Percentiles rank a stretch among this genome's conserved stretches.
Evolutionary conservation across 2,113 vertebrate genomes (phyloP).

Genomic region (Choloepus hoffmanni): DNA sequence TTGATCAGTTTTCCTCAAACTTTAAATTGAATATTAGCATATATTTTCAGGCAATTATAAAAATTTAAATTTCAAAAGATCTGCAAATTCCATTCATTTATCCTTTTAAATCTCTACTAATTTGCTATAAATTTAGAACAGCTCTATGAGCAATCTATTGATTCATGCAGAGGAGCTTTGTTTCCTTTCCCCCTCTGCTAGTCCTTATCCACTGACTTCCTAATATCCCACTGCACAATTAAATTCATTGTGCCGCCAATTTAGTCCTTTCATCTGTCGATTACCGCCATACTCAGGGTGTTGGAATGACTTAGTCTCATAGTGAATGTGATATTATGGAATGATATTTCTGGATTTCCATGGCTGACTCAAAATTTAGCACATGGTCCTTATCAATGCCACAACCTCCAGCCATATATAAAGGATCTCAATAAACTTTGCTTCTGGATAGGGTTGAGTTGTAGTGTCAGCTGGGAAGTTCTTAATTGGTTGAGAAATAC

Average conservation of each 20-base stretch:
- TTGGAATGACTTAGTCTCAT: not conserved
- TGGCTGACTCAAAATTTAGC: not conserved
- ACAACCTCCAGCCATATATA: not conserved
- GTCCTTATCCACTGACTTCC: not conserved
- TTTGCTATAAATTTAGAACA: constrained; percentile 5
- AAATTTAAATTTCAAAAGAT: constrained; percentile 13
- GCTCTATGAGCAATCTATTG: not conserved
- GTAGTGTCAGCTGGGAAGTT: not conserved
- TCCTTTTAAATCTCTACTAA: not conserved
- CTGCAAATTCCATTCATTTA: not conserved
- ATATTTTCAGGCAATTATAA: not conserved
- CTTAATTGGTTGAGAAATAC: not conserved
- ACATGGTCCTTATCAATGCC: not conserved
- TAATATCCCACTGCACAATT: not conserved
- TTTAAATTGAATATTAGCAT: no score
- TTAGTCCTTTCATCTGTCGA: not conserved
- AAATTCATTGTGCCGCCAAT: not conserved
- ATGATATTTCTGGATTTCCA: not conserved
- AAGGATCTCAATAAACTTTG: not conserved
- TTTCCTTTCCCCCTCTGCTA: not conserved
- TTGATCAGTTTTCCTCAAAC: no score
- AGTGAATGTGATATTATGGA: not conserved
- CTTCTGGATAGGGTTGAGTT: not conserved
- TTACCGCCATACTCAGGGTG: not conserved
- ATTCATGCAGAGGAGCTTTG: not conserved